These are phyloP conservation scores for Vidua chalybeata DNA, from an alignment of 2,113 vertebrate genomes.

Conservation along the genomic window DNA sequence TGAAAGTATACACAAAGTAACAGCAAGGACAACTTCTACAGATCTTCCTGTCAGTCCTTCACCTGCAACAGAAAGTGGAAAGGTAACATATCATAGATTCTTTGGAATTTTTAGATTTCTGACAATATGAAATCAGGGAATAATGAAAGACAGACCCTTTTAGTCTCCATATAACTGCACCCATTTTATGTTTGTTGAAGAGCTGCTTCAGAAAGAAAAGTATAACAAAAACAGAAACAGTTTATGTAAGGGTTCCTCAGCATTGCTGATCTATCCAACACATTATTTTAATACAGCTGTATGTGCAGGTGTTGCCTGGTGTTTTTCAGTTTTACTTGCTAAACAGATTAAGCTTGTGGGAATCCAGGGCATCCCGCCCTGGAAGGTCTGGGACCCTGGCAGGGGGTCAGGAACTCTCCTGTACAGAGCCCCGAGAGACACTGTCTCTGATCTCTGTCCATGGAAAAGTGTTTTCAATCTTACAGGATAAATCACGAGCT, in stretches of 20 bases:
- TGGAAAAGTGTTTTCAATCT: no score
- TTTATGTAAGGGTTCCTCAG: background rate
- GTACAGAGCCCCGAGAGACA: no score
- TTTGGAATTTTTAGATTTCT: background rate
- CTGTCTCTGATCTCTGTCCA: no score
- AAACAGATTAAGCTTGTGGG: background rate
- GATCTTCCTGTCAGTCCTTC: slow-evolving; percentile 83
- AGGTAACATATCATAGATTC: background rate
- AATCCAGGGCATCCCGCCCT: no score
- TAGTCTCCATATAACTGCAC: background rate
- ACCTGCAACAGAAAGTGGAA: slow-evolving; percentile 71
- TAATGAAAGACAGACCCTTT: background rate
- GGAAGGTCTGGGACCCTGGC: no score
- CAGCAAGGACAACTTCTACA: slow-evolving; percentile 92
- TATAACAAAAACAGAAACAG: background rate
- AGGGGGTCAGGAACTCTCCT: no score
- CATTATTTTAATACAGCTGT: background rate
- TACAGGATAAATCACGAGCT: no score
- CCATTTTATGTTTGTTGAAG: background rate
- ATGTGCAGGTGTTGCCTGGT: background rate
- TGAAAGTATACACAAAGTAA: slow-evolving; percentile 90
- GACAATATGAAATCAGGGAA: background rate
- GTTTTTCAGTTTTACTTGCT: background rate
- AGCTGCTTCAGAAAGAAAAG: background rate
- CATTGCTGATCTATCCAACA: background rate